Evolutionary conservation across 2,888 invertebrate genomes (phyloP).

Genomic region (Neocrepidodera transversa): DNA sequence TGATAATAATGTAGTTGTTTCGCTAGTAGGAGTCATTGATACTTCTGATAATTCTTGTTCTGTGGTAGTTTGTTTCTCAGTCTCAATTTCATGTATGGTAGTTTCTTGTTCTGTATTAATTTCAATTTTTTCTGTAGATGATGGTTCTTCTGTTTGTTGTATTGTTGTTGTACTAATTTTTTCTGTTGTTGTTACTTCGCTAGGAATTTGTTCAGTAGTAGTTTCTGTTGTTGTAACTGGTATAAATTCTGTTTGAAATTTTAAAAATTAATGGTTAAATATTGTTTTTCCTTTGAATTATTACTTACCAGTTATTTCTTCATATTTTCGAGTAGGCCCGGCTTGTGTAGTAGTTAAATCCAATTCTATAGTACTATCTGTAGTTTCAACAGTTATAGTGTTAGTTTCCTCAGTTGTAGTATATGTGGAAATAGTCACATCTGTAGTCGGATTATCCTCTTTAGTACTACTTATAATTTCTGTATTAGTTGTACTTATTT

Average conservation of each 20-base stretch:
- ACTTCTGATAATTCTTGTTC: background rate
- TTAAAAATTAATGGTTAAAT: too few relatives aligned
- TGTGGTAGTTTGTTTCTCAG: slow-evolving; percentile 5
- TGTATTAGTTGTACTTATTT: too few relatives aligned
- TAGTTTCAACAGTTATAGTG: too few relatives aligned
- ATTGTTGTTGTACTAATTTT: background rate
- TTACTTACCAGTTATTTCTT: background rate
- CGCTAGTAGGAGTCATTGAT: background rate
- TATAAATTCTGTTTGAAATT: background rate
- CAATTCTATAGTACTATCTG: too few relatives aligned
- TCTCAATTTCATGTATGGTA: background rate
- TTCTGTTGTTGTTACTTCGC: background rate
- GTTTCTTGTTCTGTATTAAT: slow-evolving; percentile 6
- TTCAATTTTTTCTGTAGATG: slow-evolving; percentile 13
- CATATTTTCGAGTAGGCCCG: background rate
- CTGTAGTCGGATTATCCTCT: too few relatives aligned
- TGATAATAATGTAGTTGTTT: slow-evolving; percentile 12
- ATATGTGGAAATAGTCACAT: too few relatives aligned
- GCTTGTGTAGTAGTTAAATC: background rate
- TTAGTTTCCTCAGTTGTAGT: background rate
- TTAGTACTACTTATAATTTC: too few relatives aligned
- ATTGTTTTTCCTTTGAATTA: background rate
- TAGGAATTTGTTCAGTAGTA: background rate
- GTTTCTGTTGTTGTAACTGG: background rate
- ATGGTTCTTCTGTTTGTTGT: background rate